phyloP scores from a whole-genome alignment of 1,140 invertebrate genomes.

The Drosophila erecta region DNA sequence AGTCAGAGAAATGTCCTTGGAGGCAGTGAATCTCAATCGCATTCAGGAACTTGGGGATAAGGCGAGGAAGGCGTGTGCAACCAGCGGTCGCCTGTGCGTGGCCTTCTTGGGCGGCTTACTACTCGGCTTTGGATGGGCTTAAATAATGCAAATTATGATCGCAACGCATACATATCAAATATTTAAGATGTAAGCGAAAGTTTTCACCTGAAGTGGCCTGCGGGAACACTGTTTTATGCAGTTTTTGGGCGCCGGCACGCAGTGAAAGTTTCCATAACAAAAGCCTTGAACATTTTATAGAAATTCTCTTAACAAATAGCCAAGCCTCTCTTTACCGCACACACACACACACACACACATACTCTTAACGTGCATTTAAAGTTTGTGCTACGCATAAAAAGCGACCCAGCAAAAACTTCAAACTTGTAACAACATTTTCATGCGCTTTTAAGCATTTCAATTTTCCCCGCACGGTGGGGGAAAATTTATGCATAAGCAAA shows the following conservation, averaged over 20 bases:
- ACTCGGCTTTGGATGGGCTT: slow-evolving; percentile 55
- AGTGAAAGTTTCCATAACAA: slow-evolving; percentile 37
- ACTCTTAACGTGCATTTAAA: slow-evolving; percentile 38
- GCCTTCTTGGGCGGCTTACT: slow-evolving; percentile 55
- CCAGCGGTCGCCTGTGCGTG: slow-evolving; percentile 33
- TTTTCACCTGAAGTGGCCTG: slow-evolving; percentile 6
- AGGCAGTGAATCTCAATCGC: background rate
- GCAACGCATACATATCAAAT: slow-evolving; percentile 1
- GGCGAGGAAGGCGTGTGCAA: background rate
- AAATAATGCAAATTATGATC: slow-evolving; percentile 6
- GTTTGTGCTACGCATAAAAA: slow-evolving; percentile 49
- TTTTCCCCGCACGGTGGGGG: slow-evolving; percentile 42
- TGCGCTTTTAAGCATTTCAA: slow-evolving; percentile 80
- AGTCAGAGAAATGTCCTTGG: background rate
- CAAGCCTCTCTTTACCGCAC: slow-evolving; percentile 4
- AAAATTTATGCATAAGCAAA: slow-evolving; percentile 80
- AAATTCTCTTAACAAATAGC: slow-evolving; percentile 54
- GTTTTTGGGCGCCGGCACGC: background rate
- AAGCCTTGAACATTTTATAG: slow-evolving; percentile 40
- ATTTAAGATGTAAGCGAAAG: slow-evolving; percentile 24
- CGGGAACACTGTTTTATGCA: slow-evolving; percentile 1
- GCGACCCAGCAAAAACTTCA: slow-evolving; percentile 55
- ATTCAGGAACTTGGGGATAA: slow-evolving; percentile 6
- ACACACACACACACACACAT: slow-evolving; percentile 15
- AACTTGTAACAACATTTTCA: slow-evolving; percentile 79